Percentiles rank a stretch among this genome's conserved stretches.
Evolutionary conservation across 2,113 vertebrate species (phyloP).

Genomic region (Charina bottae): DNA sequence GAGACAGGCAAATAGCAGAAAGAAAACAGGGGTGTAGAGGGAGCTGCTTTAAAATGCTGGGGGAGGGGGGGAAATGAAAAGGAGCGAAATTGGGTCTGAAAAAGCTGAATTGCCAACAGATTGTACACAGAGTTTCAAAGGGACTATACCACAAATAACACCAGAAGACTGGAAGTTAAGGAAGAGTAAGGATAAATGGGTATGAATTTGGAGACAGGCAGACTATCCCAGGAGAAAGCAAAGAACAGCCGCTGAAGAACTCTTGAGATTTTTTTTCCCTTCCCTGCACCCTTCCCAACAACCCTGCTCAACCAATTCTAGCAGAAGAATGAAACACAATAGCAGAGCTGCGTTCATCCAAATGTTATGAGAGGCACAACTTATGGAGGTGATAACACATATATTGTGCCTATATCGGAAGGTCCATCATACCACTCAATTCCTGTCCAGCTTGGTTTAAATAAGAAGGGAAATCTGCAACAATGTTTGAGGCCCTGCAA

Average conservation of each 20-base stretch:
- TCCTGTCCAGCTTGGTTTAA: background rate
- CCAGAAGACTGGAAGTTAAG: background rate
- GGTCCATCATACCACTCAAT: background rate
- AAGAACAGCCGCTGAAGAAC: background rate
- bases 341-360: background rate
- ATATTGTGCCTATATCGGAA: background rate
- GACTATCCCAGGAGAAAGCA: background rate
- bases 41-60: background rate
- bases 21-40: background rate
- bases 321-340: background rate
- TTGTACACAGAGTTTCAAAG: background rate
- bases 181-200: background rate
- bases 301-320: background rate
- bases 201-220: background rate
- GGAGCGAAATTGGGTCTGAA: background rate
- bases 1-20: background rate
- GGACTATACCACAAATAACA: background rate
- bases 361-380: background rate
- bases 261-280: background rate
- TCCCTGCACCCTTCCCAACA: background rate
- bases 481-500: background rate
- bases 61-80: background rate
- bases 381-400: background rate
- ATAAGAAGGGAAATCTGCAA: background rate
- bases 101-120: background rate